phyloP scores from a whole-genome alignment of 2,113 vertebrate genomes.

The Ariopsis seemanni region DNA sequence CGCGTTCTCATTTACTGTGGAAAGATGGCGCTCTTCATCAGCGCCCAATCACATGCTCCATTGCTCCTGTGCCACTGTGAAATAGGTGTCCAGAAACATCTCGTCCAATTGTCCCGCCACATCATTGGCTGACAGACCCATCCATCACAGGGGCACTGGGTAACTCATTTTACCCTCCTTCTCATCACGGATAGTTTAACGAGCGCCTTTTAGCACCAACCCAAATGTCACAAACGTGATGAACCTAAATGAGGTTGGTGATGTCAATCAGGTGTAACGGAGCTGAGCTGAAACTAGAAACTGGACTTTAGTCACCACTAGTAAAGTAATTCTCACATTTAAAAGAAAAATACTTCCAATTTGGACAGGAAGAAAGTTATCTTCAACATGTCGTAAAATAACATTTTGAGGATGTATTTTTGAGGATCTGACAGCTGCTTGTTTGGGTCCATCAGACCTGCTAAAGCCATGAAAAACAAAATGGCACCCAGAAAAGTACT shows the following conservation, averaged over 20 bases:
- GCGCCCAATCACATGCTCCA: slow-evolving; percentile 57
- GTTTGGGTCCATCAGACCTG: background rate
- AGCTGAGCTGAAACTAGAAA: background rate
- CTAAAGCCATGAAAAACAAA: background rate
- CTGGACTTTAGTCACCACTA: background rate
- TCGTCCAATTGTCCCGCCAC: slow-evolving; percentile 52
- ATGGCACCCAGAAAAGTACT: background rate
- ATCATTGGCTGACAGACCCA: slow-evolving; percentile 57
- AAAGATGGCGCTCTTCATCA: slow-evolving; percentile 28
- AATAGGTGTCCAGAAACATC: slow-evolving; percentile 55
- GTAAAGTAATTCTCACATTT: background rate
- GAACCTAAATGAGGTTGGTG: background rate
- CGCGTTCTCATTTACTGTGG: slow-evolving; percentile 12
- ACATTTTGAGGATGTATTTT: background rate
- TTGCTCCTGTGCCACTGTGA: slow-evolving; percentile 57
- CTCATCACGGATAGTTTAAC: background rate
- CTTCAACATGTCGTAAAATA: background rate
- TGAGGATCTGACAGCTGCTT: background rate
- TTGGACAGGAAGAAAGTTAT: background rate
- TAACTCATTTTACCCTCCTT: slow-evolving; percentile 7
- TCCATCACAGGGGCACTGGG: slow-evolving; percentile 53
- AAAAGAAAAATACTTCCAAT: background rate
- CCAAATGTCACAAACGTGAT: background rate
- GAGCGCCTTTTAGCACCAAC: background rate
- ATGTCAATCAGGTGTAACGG: background rate